Conservation (phyloP, 2,888 invertebrate genomes). For the Blastobasis lacticolella region DNA sequence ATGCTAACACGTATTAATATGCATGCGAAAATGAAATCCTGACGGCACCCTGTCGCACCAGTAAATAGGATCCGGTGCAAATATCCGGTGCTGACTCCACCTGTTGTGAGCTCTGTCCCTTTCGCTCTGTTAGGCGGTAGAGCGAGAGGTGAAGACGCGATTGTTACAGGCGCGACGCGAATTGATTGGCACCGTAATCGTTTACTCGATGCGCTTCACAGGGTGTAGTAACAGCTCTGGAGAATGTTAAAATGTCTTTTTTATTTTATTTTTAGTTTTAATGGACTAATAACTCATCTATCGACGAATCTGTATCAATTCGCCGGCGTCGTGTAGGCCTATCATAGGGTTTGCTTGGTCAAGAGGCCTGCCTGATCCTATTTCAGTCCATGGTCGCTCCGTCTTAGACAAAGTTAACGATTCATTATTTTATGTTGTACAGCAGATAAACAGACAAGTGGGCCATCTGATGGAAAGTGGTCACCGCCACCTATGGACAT, state of each 20-base stretch:
- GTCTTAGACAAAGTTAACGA: too few species aligned
- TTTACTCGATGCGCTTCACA: neutral
- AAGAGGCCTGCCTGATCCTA: neutral
- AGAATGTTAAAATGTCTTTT: too few species aligned
- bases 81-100: slow-evolving; percentile 53
- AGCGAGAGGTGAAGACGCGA: slow-evolving; percentile 16
- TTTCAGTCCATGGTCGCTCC: slow-evolving; percentile 3
- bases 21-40: slow-evolving; percentile 53
- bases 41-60: slow-evolving; percentile 46
- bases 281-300: too few species aligned
- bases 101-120: slow-evolving; percentile 25
- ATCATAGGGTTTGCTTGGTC: too few species aligned
- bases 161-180: slow-evolving; percentile 21
- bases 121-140: slow-evolving; percentile 23
- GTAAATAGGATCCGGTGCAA: slow-evolving; percentile 61
- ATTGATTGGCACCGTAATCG: slow-evolving; percentile 60
- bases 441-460: too few species aligned
- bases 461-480: too few species aligned
- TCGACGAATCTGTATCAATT: neutral
- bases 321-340: neutral
- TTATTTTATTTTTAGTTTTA: too few species aligned
- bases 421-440: too few species aligned
- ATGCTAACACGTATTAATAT: slow-evolving; percentile 41
- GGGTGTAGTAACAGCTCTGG: too few species aligned
- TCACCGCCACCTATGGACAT: too few species aligned